These are phyloP conservation scores for Hirtodrosophila alboralis DNA, from an alignment of 2,888 invertebrate genomes.

Conservation along the genomic window DNA sequence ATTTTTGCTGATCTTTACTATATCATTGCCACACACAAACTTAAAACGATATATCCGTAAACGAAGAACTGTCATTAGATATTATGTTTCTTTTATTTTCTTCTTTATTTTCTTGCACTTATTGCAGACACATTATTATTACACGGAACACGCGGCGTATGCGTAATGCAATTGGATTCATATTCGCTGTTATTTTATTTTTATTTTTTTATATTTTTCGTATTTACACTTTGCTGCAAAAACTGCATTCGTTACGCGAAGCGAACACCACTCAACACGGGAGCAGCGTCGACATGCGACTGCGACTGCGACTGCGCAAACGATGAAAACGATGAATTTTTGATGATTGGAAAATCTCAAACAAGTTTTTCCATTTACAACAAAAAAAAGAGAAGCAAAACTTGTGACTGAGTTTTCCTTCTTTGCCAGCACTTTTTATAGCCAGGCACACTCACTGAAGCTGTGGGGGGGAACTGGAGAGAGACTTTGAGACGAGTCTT, in stretches of 20 bases:
- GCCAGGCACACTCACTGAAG: constrained; percentile 37
- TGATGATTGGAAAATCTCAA: constrained; percentile 64
- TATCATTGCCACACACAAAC: constrained; percentile 10
- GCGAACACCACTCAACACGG: constrained; percentile 46
- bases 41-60: constrained; percentile 39
- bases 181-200: neutral
- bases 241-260: constrained; percentile 27
- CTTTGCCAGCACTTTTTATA: constrained; percentile 21
- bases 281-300: constrained; percentile 65
- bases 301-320: constrained; percentile 41
- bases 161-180: constrained; percentile 41
- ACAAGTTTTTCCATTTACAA: constrained; percentile 72
- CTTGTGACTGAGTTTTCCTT: constrained; percentile 66
- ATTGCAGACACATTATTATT: constrained; percentile 23
- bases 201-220: too few relatives aligned
- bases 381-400: too few relatives aligned
- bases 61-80: constrained; percentile 48
- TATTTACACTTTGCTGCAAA: too few relatives aligned
- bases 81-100: too few relatives aligned
- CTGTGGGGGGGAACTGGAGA: constrained; percentile 4
- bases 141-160: constrained; percentile 51
- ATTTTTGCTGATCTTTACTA: constrained; percentile 8
- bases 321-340: constrained; percentile 20
- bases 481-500: neutral
- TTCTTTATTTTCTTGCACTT: too few relatives aligned